A percentile compares a stretch with the other conserved stretches of the same genome.
phyloP scores from a whole-genome alignment of 2,113 vertebrate species.

The Ptyas mucosa region DNA sequence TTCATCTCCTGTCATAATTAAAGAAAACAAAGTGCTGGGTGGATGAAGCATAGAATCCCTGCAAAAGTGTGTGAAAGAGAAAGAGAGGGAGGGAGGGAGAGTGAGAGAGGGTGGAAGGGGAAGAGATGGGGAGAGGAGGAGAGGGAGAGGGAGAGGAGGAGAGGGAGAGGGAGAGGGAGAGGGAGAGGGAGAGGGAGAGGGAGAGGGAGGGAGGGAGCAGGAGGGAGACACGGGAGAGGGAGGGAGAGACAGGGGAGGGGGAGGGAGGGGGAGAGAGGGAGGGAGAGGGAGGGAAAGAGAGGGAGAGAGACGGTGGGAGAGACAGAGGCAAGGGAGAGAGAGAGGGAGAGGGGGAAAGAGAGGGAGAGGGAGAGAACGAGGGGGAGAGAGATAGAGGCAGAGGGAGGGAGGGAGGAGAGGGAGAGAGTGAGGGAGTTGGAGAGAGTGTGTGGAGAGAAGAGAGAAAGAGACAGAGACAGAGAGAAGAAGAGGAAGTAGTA shows the following conservation, averaged over 20 bases:
- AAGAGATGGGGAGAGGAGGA: too few relatives aligned
- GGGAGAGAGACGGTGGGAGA: background rate
- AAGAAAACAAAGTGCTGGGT: constrained; percentile 14
- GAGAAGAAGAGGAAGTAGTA: too few relatives aligned
- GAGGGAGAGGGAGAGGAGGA: too few relatives aligned
- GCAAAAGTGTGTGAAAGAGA: background rate
- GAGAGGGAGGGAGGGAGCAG: background rate
- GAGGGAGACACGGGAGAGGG: background rate
- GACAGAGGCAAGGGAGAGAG: background rate
- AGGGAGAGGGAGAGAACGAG: background rate
- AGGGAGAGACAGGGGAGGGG: background rate
- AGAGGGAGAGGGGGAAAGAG: background rate
- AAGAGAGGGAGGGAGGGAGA: background rate
- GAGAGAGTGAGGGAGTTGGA: too few relatives aligned
- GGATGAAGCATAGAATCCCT: background rate
- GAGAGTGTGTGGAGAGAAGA: background rate
- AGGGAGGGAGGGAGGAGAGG: background rate
- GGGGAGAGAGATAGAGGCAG: too few relatives aligned
- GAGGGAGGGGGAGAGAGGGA: background rate
- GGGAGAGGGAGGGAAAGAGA: background rate
- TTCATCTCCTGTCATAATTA: constrained; percentile 15
- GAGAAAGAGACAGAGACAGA: background rate
- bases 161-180: background rate
- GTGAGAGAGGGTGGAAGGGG: background rate
- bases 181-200: background rate